Conservation (phyloP, 2,797 vertebrate species). For the Garrulus glandarius region DNA sequence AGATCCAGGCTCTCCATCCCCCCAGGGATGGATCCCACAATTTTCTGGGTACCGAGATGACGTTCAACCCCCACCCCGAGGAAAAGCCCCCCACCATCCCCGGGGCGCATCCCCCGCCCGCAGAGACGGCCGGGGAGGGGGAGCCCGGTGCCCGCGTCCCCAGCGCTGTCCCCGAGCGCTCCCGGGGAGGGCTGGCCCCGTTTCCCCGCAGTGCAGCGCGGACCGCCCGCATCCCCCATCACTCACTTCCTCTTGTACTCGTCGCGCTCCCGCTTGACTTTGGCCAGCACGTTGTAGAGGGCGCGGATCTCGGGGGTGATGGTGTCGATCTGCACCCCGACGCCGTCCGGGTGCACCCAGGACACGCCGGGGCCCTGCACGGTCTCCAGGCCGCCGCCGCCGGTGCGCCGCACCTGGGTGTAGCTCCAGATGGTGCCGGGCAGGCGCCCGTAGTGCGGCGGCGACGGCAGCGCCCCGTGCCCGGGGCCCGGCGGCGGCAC, state of each 20-base stretch:
- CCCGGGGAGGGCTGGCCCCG: background rate
- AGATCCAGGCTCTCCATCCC: background rate
- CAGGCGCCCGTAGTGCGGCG: slow-evolving; percentile 72
- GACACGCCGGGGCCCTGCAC: slow-evolving; percentile 88
- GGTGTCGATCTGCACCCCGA: slow-evolving; percentile 97
- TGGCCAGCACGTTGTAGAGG: slow-evolving; percentile 95
- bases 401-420: slow-evolving; percentile 90
- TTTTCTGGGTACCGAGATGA: background rate
- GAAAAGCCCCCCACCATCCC: no score
- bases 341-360: slow-evolving; percentile 92
- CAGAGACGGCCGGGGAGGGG: background rate
- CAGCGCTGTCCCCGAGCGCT: background rate
- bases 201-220: slow-evolving; percentile 27
- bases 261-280: slow-evolving; percentile 94
- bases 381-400: slow-evolving; percentile 86
- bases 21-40: background rate
- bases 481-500: slow-evolving; percentile 75
- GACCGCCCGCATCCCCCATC: background rate
- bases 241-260: slow-evolving; percentile 96
- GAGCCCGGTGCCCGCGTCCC: background rate
- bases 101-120: background rate
- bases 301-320: slow-evolving; percentile 95
- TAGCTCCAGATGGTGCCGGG: slow-evolving; percentile 96
- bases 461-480: slow-evolving; percentile 60
- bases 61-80: background rate